Evolutionary conservation across 2,888 invertebrate genomes (phyloP).

Genomic region (Pseudanteris insignis): DNA sequence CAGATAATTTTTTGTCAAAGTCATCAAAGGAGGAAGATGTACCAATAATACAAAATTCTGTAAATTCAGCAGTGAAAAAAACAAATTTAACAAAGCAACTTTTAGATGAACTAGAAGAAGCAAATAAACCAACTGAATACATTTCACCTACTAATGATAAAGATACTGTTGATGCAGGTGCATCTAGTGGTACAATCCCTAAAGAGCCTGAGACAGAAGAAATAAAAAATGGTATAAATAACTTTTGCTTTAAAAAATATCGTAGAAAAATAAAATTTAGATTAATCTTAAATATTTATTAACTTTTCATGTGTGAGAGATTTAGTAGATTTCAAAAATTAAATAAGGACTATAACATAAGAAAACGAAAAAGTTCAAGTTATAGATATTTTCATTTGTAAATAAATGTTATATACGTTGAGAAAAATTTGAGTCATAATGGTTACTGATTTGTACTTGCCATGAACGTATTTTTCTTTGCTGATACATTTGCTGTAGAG

Average conservation of each 20-base stretch:
- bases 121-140: conserved; percentile 10
- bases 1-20: conserved; percentile 52
- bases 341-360: too few species aligned
- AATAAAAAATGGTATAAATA: conserved; percentile 29
- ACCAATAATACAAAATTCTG: conserved; percentile 43
- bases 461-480: too few species aligned
- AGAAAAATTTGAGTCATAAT: too few species aligned
- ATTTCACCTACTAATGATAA: conserved; percentile 13
- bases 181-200: conserved; percentile 12
- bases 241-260: too few species aligned
- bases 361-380: too few species aligned
- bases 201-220: conserved; percentile 16
- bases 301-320: too few species aligned
- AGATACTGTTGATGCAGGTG: conserved; percentile 31
- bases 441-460: too few species aligned
- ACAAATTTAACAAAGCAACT: conserved; percentile 42
- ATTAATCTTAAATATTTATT: too few species aligned
- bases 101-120: conserved; percentile 50
- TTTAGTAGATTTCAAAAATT: too few species aligned
- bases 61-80: conserved; percentile 44
- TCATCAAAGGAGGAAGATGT: conserved; percentile 50
- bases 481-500: too few species aligned
- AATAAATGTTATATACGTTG: too few species aligned
- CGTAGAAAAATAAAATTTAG: neutral
- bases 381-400: too few species aligned